Evolutionary conservation across 2,888 invertebrate species (phyloP), one percentile per base, ranked within the genome.

Genomic region (Loripinus fragilis): DNA sequence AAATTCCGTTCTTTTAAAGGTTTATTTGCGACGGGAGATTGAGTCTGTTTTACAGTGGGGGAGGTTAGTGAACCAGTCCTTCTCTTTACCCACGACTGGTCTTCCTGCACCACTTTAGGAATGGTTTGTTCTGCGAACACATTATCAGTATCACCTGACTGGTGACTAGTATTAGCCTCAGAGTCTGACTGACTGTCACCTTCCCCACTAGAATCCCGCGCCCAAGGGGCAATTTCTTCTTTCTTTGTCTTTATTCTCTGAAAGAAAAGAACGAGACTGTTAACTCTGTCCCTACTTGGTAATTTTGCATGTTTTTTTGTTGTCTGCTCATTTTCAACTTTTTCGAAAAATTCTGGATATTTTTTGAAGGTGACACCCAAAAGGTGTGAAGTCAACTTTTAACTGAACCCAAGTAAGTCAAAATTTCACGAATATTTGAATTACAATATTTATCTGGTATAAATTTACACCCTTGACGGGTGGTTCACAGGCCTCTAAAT

Each of bases 221-320:
- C 88, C 90, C 89, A 89, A 10, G 85, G 78, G 8, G 88, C 87
- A 38, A 86, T 74, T n/a, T 80, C 76, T 25, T 74, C 76, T 28
- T 35, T 30, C 67, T 79, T 81, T 23, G 75, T 52, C 33, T 71
- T 79, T 30, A 72, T 83, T n/a, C 55, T 55, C 81, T 81, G 72
- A 64, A 68, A 64, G 35, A 66, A n/a, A 33, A 65, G n/a, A n/a
- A n/a, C n/a, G n/a, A n/a, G n/a, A n/a, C n/a, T n/a, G n/a, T n/a
- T n/a, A n/a, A n/a, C n/a, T n/a, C n/a, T n/a, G n/a, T n/a, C n/a
- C n/a, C n/a, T n/a, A n/a, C n/a, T n/a, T n/a, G n/a, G n/a, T n/a
- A n/a, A n/a, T n/a, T n/a, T n/a, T n/a, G n/a, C n/a, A n/a, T n/a
- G n/a, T n/a, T n/a, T n/a, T n/a, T n/a, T n/a, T n/a, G n/a, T n/a